phyloP scores from a whole-genome alignment of 2,113 vertebrate genomes.

The Clarias gariepinus region DNA sequence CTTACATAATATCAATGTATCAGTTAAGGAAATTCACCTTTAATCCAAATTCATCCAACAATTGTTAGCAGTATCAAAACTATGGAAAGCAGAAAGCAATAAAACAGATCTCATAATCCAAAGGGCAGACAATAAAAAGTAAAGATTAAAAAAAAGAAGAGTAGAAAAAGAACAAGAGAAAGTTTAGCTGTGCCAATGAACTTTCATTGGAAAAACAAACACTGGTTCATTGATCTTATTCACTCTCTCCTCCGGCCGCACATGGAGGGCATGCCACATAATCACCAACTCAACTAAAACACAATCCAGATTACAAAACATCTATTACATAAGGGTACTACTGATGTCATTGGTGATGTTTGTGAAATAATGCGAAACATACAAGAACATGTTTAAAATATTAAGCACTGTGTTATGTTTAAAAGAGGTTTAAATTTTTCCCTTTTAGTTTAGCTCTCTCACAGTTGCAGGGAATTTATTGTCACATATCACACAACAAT shows the following conservation, averaged over 20 bases:
- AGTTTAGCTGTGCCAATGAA: not conserved
- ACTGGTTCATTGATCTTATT: conserved; percentile 29
- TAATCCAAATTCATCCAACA: not conserved
- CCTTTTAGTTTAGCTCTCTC: not conserved
- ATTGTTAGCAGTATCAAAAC: not conserved
- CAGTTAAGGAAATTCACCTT: not conserved
- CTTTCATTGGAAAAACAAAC: conserved; percentile 35
- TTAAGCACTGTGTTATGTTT: not conserved
- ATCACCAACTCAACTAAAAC: not conserved
- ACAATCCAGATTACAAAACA: conserved; percentile 18
- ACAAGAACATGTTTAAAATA: not conserved
- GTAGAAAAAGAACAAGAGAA: not conserved
- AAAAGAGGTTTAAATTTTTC: not conserved
- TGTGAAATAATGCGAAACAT: not conserved
- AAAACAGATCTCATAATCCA: not conserved
- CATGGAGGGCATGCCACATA: not conserved
- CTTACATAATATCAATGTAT: not conserved
- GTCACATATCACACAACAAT: not conserved
- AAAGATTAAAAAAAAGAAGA: not conserved
- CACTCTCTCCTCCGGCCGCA: not conserved
- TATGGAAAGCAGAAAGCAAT: not conserved
- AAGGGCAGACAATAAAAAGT: not conserved
- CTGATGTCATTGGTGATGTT: not conserved
- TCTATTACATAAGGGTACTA: conserved; percentile 17
- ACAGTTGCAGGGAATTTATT: not conserved